Percentiles rank a stretch among this genome's conserved stretches.
These are phyloP conservation scores for Ranitomeya imitator DNA, from an alignment of 2,113 vertebrate genomes.

Conservation along the genomic window DNA sequence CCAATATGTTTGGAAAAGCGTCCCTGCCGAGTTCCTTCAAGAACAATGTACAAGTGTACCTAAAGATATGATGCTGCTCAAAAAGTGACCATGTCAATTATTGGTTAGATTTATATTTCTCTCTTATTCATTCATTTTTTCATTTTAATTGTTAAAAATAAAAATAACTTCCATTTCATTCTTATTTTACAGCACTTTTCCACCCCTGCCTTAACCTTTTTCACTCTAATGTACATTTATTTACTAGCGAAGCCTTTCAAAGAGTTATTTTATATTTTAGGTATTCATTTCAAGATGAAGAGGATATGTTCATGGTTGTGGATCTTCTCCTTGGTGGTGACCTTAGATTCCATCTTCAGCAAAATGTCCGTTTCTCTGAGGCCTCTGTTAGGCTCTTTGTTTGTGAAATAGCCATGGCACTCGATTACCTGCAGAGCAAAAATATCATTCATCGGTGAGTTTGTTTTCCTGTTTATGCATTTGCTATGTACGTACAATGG, in stretches of 20 bases:
- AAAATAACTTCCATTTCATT: no score
- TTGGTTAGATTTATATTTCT: no score
- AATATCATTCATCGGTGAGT: conserved; percentile 93
- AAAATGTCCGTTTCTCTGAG: conserved; percentile 90
- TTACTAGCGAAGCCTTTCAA: not conserved
- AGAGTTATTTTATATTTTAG: conserved; percentile 65
- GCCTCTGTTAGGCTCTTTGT: conserved; percentile 89
- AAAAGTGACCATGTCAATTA: no score
- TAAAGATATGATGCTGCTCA: no score
- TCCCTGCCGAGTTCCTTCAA: no score
- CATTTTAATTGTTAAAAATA: no score
- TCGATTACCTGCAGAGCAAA: conserved; percentile 88
- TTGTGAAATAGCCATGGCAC: conserved; percentile 88
- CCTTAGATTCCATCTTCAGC: conserved; percentile 95
- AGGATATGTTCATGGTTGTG: conserved; percentile 99
- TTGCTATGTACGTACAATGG: not conserved
- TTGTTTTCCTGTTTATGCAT: not conserved
- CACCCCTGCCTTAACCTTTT: no score
- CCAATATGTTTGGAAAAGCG: no score
- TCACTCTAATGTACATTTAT: no score
- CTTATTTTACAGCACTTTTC: no score
- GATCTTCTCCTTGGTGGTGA: conserved; percentile 95
- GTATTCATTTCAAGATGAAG: conserved; percentile 98
- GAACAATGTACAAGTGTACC: no score
- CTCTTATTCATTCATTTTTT: no score